Percentiles rank a stretch among this genome's conserved stretches.
These are phyloP conservation scores for Eulemur macaco DNA, from an alignment of 2,113 vertebrate species.

Conservation along the genomic window DNA sequence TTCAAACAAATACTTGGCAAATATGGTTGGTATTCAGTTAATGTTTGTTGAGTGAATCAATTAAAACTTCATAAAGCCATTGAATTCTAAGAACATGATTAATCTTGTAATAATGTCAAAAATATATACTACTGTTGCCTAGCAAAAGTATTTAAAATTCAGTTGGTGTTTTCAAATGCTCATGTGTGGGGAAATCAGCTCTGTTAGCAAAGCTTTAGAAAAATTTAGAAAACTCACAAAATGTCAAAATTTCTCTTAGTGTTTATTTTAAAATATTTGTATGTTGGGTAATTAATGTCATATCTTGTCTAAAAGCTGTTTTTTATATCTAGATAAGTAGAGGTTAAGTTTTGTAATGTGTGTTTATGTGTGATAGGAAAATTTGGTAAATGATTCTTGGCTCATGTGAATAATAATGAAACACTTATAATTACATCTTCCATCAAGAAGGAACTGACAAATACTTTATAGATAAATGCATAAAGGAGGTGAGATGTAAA, in stretches of 20 bases:
- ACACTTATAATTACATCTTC: slow-evolving; percentile 56
- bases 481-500: neutral
- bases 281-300: slow-evolving; percentile 60
- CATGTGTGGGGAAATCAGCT: slow-evolving; percentile 46
- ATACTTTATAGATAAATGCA: slow-evolving; percentile 41
- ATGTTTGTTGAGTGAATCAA: neutral
- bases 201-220: slow-evolving; percentile 57
- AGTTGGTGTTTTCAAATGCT: slow-evolving; percentile 48
- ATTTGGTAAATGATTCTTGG: slow-evolving; percentile 54
- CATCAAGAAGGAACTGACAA: slow-evolving; percentile 37
- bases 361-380: slow-evolving; percentile 61
- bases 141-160: slow-evolving; percentile 67
- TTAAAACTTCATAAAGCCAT: slow-evolving; percentile 40
- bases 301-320: slow-evolving; percentile 56
- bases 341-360: slow-evolving; percentile 52
- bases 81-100: slow-evolving; percentile 16
- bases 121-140: slow-evolving; percentile 71
- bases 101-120: slow-evolving; percentile 68
- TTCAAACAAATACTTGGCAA: neutral
- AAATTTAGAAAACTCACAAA: slow-evolving; percentile 43
- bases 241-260: slow-evolving; percentile 43
- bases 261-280: slow-evolving; percentile 60
- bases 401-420: slow-evolving; percentile 50
- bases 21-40: neutral
- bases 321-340: slow-evolving; percentile 55